Conservation (phyloP, 2,888 invertebrate species). For the Nineta flava region DNA sequence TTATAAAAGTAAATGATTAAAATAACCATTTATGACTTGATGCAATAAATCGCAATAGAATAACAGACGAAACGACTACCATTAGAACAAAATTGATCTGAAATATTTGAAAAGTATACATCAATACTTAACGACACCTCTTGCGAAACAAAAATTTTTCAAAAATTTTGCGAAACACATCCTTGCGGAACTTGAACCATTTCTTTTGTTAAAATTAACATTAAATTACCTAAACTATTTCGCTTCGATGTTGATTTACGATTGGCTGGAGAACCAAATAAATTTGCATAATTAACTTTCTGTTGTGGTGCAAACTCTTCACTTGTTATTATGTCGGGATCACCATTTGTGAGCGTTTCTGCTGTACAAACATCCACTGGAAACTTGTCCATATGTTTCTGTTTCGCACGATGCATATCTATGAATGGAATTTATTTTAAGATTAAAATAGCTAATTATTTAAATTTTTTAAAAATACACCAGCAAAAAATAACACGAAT, state of each 20-base stretch:
- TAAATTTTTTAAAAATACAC: slow-evolving; percentile 3
- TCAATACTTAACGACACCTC: too few species aligned
- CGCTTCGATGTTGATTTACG: not conserved
- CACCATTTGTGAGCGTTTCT: slow-evolving; percentile 53
- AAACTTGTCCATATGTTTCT: slow-evolving; percentile 61
- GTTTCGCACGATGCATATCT: slow-evolving; percentile 47
- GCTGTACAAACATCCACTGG: slow-evolving; percentile 60
- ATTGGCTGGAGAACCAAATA: slow-evolving; percentile 31
- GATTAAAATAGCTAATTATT: not conserved
- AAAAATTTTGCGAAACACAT: too few species aligned
- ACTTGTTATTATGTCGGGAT: slow-evolving; percentile 48
- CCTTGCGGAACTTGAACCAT: too few species aligned
- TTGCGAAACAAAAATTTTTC: too few species aligned
- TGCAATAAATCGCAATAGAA: too few species aligned
- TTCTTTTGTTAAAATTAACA: too few species aligned
- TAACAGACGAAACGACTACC: too few species aligned
- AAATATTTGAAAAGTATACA: not conserved
- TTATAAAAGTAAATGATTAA: too few species aligned
- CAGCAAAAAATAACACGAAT: not conserved
- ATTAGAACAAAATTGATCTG: too few species aligned
- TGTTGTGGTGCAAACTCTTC: slow-evolving; percentile 37
- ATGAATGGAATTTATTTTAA: slow-evolving; percentile 14
- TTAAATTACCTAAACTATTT: not conserved
- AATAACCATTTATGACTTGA: too few species aligned
- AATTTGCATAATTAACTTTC: slow-evolving; percentile 32